Conservation (phyloP, 1,140 invertebrate genomes). For the Bradynema listronoti region DNA sequence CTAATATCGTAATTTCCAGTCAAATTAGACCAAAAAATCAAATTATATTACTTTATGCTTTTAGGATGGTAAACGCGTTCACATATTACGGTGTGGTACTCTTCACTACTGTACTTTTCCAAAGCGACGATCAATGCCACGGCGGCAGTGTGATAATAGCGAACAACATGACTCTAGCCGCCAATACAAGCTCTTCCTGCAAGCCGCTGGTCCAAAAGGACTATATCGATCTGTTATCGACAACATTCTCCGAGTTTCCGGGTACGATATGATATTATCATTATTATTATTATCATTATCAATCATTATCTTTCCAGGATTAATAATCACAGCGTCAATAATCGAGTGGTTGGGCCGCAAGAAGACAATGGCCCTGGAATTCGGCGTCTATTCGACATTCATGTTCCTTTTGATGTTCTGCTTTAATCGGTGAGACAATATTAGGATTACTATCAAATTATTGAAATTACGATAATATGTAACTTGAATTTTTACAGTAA, state of each 20-base stretch:
- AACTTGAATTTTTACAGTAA: conserved; percentile 63
- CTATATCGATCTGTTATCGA: conserved; percentile 86
- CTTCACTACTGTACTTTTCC: conserved; percentile 87
- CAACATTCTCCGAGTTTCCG: conserved; percentile 87
- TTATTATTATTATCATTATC: conserved; percentile 8
- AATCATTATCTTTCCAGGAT: conserved; percentile 63
- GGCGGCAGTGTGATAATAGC: conserved; percentile 47
- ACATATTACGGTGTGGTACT: conserved; percentile 90
- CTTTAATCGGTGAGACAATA: conserved; percentile 70
- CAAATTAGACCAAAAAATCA: conserved; percentile 41
- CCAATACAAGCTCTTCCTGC: conserved; percentile 59
- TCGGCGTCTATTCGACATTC: conserved; percentile 75
- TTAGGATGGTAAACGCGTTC: conserved; percentile 83
- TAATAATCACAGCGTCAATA: conserved; percentile 81
- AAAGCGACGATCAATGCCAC: conserved; percentile 63
- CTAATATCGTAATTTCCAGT: conserved; percentile 23
- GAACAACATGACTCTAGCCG: neutral
- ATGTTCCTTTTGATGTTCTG: conserved; percentile 73
- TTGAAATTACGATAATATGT: too few species aligned
- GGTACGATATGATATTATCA: conserved; percentile 62
- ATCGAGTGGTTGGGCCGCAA: conserved; percentile 84
- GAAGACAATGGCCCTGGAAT: conserved; percentile 86
- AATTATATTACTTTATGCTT: conserved; percentile 17
- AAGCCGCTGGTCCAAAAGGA: conserved; percentile 71
- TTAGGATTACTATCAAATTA: too few species aligned